Base-by-base conservation (phyloP, 2,888 invertebrate genomes). In the Drosophila paranaensis region DNA sequence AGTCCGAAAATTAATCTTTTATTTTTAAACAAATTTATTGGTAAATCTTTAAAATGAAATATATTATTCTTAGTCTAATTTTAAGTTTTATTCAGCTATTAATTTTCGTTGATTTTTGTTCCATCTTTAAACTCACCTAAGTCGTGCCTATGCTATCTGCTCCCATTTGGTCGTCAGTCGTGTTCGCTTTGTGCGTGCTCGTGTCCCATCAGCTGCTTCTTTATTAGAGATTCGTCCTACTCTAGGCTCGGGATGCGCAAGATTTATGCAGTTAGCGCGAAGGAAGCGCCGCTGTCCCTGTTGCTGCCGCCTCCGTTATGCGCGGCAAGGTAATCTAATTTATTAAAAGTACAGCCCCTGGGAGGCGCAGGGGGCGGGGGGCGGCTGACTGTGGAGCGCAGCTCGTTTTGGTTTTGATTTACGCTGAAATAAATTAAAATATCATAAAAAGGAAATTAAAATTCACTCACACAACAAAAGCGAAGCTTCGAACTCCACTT, bases 361-460 rank as follows among this genome's bases (percentile, higher is more conserved):
- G 56, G 48, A n/a, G 57, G 25, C 14, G 20, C 10, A 14, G 10
- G 57, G 46, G 27, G 37, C 9, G 27, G 37, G 16, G 13, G 30
- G 20, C 13, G 4, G 46, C 40, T n/a, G 60, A 60, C 77, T 71
- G 71, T 51, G 68, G 62, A 67, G 70, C 53, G 51, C 61, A 74
- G 71, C 84, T 87, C 83, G 89, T 91, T 91, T 87, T 72, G 85
- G 76, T 82, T 83, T 88, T 91, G 91, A 91, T 91, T 91, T 91
- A 91, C 90, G 90, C 85, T 82, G 81, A 91, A 91, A 91, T 91
- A 91, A 91, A 91, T 91, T 91, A 91, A 91, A 91, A 91, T 91
- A 91, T 91, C 89, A 90, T 91, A 91, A 91, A 91, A 90, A 90
- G 90, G 90, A 91, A 91, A 91, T 91, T 91, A 91, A 91, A 91